These are phyloP conservation scores for Saturnia pavonia DNA, from an alignment of 2,888 invertebrate genomes.

Conservation along the genomic window DNA sequence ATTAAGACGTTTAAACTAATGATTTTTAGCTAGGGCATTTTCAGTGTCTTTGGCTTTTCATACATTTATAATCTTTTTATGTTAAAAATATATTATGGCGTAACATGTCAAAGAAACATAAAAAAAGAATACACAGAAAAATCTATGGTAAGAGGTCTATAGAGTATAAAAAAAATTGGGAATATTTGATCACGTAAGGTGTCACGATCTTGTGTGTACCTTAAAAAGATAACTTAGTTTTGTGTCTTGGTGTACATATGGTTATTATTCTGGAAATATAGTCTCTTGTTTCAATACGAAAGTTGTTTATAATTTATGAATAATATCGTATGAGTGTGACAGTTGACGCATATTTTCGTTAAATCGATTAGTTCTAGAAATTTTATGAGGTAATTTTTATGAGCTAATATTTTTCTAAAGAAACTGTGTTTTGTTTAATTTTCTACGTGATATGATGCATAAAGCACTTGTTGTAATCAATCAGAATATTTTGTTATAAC, in stretches of 20 bases:
- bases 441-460: background rate
- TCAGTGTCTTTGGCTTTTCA: background rate
- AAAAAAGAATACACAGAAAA: background rate
- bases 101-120: background rate
- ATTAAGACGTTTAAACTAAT: background rate
- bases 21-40: background rate
- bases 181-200: background rate
- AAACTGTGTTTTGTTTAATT: background rate
- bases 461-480: background rate
- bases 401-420: slow-evolving; percentile 8
- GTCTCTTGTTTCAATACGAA: background rate
- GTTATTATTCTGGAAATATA: background rate
- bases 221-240: too few species aligned
- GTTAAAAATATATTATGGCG: too few species aligned
- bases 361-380: slow-evolving; percentile 11
- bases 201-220: background rate
- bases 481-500: background rate
- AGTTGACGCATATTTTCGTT: slow-evolving; percentile 12
- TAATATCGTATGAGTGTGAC: background rate
- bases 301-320: background rate
- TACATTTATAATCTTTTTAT: background rate
- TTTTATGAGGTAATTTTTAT: background rate
- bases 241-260: too few species aligned
- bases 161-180: background rate
- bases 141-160: background rate